A percentile compares a stretch with the other conserved stretches of the same genome.
Evolutionary conservation across 2,797 vertebrate species (phyloP).

Genomic region (Takifugu ocellatus): DNA sequence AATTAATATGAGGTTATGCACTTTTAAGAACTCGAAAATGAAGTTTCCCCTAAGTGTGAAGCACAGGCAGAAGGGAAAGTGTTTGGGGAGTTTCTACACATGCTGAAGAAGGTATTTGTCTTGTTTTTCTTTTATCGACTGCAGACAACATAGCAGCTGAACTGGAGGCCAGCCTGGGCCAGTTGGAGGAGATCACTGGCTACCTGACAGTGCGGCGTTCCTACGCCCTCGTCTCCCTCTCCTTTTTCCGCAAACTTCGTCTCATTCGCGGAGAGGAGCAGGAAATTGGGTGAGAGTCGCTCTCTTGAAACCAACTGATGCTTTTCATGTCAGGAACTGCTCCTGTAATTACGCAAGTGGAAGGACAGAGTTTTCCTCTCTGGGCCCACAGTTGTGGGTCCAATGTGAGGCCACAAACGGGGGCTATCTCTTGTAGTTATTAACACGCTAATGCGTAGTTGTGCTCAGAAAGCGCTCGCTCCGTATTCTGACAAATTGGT

Average conservation of each 20-base stretch:
- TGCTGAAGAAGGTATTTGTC: background rate
- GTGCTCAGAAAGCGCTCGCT: conserved; percentile 8
- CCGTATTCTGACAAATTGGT: conserved; percentile 2
- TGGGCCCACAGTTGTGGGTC: conserved; percentile 12
- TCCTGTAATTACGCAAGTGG: conserved; percentile 67
- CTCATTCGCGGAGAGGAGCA: conserved; percentile 88
- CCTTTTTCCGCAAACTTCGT: conserved; percentile 92
- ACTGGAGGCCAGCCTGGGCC: conserved; percentile 92
- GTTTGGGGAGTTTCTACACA: conserved; percentile 2
- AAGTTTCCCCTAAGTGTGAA: background rate
- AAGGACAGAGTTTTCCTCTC: conserved; percentile 36
- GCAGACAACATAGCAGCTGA: conserved; percentile 94
- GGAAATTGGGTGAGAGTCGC: conserved; percentile 83
- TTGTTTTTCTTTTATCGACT: background rate
- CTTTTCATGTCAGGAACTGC: conserved; percentile 38
- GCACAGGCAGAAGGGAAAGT: background rate
- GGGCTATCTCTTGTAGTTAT: conserved; percentile 16
- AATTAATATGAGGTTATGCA: too few relatives aligned
- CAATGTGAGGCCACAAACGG: conserved; percentile 20
- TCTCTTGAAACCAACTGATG: conserved; percentile 24
- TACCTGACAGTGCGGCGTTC: conserved; percentile 92
- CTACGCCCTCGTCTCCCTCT: conserved; percentile 93
- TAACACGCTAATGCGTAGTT: background rate
- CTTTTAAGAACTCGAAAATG: too few relatives aligned
- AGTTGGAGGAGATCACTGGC: conserved; percentile 95